Conservation (phyloP, 2,113 vertebrate species). For the Oreochromis niloticus region DNA sequence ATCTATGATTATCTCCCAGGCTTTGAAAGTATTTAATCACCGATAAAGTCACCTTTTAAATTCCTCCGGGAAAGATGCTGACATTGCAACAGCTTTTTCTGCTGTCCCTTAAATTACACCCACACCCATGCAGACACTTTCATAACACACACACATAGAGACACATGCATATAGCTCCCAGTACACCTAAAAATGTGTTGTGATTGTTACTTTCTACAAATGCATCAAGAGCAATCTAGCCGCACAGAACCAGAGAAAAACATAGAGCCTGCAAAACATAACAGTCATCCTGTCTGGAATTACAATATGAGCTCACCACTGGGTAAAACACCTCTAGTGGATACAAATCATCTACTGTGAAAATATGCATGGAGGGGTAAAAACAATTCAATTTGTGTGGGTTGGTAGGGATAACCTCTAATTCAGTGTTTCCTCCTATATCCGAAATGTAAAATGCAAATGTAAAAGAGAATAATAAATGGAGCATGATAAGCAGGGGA, state of each 20-base stretch:
- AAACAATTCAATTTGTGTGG: slow-evolving; percentile 27
- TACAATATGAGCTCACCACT: neutral
- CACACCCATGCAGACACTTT: neutral
- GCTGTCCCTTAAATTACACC: neutral
- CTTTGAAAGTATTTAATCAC: neutral
- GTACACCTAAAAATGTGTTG: neutral
- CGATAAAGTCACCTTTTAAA: neutral
- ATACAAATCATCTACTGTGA: slow-evolving; percentile 13
- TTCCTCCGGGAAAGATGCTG: neutral
- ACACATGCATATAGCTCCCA: neutral
- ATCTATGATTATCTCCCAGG: neutral
- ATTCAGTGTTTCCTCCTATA: slow-evolving; percentile 30
- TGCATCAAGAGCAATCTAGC: neutral
- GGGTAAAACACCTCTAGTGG: slow-evolving; percentile 1
- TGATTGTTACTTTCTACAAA: neutral
- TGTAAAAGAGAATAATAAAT: slow-evolving; percentile 49
- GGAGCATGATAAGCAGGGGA: slow-evolving; percentile 42
- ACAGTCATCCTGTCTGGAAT: slow-evolving; percentile 7
- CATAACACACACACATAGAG: neutral
- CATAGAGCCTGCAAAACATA: neutral
- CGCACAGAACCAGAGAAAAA: slow-evolving; percentile 1
- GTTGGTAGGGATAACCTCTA: slow-evolving; percentile 34
- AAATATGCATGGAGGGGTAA: neutral
- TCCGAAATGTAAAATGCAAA: slow-evolving; percentile 37
- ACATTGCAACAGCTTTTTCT: neutral